A percentile compares a stretch with the other conserved stretches of the same genome.
Evolutionary conservation across 2,888 invertebrate genomes (phyloP).

Genomic region (Furcula furcula): DNA sequence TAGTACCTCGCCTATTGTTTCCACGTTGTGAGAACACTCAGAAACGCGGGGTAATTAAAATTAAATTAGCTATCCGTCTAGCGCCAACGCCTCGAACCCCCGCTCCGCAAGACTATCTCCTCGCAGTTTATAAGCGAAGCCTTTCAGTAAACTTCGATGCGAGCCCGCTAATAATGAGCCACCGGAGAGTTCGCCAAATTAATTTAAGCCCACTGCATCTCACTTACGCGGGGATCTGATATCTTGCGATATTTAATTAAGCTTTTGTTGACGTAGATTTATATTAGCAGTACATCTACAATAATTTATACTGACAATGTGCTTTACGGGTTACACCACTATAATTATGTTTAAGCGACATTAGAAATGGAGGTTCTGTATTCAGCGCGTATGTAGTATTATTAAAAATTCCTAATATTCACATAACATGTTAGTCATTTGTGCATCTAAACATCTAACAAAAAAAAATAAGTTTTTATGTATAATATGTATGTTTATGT

Average conservation of each 20-base stretch:
- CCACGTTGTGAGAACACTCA: conserved; percentile 16
- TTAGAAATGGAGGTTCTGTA: no score
- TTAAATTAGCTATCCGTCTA: conserved; percentile 32
- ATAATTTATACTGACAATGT: no score
- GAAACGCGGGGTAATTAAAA: conserved; percentile 25
- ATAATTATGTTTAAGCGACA: no score
- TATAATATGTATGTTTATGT: no score
- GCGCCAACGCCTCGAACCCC: conserved; percentile 29
- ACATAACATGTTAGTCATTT: no score
- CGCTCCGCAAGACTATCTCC: conserved; percentile 20
- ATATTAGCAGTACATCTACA: no score
- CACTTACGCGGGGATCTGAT: conserved; percentile 12
- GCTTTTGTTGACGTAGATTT: no score
- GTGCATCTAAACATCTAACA: no score
- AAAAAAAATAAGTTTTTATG: no score
- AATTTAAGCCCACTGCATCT: conserved; percentile 32
- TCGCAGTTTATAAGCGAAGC: conserved; percentile 19
- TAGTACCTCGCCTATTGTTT: conserved; percentile 4
- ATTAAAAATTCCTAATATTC: no score
- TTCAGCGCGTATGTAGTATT: no score
- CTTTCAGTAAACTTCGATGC: conserved; percentile 25
- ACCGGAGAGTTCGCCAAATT: conserved; percentile 30
- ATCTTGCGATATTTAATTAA: not conserved
- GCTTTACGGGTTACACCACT: no score
- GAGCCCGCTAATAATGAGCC: conserved; percentile 31